Base-by-base conservation (phyloP, 2,888 invertebrate species). In the Creontiades dilutus region DNA sequence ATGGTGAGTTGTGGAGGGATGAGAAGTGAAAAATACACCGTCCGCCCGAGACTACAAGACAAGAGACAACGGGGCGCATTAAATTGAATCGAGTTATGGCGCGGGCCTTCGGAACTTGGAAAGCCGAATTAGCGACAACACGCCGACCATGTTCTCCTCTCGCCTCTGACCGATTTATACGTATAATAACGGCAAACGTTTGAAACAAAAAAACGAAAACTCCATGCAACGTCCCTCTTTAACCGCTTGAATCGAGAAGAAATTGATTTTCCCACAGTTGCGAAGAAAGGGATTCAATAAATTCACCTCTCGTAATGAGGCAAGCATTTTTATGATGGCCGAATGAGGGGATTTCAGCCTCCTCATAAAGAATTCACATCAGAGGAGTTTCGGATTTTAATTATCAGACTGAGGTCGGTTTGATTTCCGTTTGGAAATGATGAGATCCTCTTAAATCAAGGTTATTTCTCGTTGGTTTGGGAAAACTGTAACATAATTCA, bases 71-170 rank as follows among this genome's bases (percentile, higher is more conserved):
- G 61, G 85, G 28, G 85, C 23, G 61, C 85, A 85, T 61, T 85
- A 85, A 78, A 85, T 85, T 85, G 61, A 85, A 14, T 85, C 85
- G 57, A 85, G 85, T 85, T 85, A 85, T 84, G 28, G 57, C 16
- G 28, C n/a, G 37, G 61, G 85, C 57, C 57, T 28, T 19, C 78
- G 78, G 27, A 12, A 11, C 23, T 12, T 23, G 27, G 61, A 68
- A 23, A 68, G 37, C 78, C 78, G 78, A 78, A 78, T 78, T 78
- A 78, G 78, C 78, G 78, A 78, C 78, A 47, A 78, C 78, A 78
- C 78, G 78, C 37, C 46, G 78, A n/a, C 78, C 78, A 19, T 78
- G 78, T 78, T 78, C 78, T 16, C 13, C 37, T 78, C 78, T 78
- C 78, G 78, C 78, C 78, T 78, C 47, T 78, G 47, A 78, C 78